Evolutionary conservation across 2,113 vertebrate genomes (phyloP).

Genomic region (Bubo scandiacus): DNA sequence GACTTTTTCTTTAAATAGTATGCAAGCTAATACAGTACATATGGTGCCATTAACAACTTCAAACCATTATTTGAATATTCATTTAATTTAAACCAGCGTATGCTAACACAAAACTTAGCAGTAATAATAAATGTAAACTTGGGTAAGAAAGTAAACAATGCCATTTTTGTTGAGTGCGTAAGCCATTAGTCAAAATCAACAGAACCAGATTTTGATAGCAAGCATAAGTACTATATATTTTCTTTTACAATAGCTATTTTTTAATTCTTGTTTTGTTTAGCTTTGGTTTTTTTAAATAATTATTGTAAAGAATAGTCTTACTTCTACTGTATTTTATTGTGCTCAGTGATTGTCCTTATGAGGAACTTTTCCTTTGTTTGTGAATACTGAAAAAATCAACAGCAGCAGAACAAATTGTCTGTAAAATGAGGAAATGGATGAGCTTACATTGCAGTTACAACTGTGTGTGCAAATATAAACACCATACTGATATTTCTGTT

Average conservation of each 20-base stretch:
- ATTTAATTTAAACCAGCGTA: constrained; percentile 34
- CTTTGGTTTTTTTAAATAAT: not conserved
- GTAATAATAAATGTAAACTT: constrained; percentile 35
- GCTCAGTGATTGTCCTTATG: not conserved
- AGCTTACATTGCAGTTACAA: not conserved
- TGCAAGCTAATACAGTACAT: constrained; percentile 21
- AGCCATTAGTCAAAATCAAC: constrained; percentile 2
- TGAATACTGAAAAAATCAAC: not conserved
- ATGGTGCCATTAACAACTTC: constrained; percentile 50
- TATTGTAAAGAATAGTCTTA: not conserved
- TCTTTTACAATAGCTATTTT: not conserved
- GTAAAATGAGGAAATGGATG: not conserved
- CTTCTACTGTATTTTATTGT: not conserved
- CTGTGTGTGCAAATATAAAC: not conserved
- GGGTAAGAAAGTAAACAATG: constrained; percentile 41
- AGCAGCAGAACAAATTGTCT: not conserved
- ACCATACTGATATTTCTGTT: not conserved
- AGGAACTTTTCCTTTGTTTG: not conserved
- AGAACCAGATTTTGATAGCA: constrained; percentile 7
- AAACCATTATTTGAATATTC: constrained; percentile 38
- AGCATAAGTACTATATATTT: not conserved
- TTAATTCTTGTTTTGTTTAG: not conserved
- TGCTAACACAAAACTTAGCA: constrained; percentile 40
- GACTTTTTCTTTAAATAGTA: constrained; percentile 50
- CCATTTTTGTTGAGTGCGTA: not conserved